Percentiles rank a stretch among this genome's conserved stretches.
Evolutionary conservation across 1,140 invertebrate genomes (phyloP).

Genomic region (Drosophila cardini): DNA sequence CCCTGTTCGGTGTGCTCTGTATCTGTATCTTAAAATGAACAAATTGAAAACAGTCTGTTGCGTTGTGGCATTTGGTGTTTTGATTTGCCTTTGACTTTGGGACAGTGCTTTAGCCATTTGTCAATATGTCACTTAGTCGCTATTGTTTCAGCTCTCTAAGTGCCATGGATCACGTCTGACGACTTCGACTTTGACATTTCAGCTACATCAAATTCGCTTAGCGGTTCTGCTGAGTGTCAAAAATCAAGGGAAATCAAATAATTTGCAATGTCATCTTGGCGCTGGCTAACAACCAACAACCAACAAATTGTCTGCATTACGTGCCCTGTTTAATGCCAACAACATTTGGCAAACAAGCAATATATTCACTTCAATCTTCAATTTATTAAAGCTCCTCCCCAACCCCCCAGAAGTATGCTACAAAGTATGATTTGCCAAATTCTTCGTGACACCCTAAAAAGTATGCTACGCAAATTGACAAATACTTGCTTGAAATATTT

Average conservation of each 20-base stretch:
- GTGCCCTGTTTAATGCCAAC: constrained; percentile 23
- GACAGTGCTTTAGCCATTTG: constrained; percentile 52
- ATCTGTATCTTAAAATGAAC: constrained; percentile 8
- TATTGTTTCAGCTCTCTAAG: constrained; percentile 37
- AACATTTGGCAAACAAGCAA: background rate
- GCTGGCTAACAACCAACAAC: background rate
- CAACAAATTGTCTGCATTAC: constrained; percentile 32
- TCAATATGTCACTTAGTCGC: constrained; percentile 74
- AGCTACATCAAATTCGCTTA: constrained; percentile 39
- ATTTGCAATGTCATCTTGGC: constrained; percentile 47
- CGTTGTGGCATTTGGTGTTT: constrained; percentile 39
- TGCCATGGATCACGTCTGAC: constrained; percentile 35
- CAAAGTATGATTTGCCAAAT: background rate
- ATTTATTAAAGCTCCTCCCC: constrained; percentile 15
- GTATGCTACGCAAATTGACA: background rate
- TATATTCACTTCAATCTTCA: background rate
- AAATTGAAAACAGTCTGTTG: constrained; percentile 34
- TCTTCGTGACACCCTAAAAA: background rate
- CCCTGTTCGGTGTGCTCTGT: background rate
- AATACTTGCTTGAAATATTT: background rate
- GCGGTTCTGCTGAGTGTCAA: constrained; percentile 40
- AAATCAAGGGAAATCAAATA: constrained; percentile 47
- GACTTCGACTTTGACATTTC: constrained; percentile 43
- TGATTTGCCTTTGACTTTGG: constrained; percentile 36
- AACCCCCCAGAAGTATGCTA: constrained; percentile 15